Evolutionary conservation across 2,888 invertebrate species (phyloP).

Genomic region (Trachelus troglodyta): DNA sequence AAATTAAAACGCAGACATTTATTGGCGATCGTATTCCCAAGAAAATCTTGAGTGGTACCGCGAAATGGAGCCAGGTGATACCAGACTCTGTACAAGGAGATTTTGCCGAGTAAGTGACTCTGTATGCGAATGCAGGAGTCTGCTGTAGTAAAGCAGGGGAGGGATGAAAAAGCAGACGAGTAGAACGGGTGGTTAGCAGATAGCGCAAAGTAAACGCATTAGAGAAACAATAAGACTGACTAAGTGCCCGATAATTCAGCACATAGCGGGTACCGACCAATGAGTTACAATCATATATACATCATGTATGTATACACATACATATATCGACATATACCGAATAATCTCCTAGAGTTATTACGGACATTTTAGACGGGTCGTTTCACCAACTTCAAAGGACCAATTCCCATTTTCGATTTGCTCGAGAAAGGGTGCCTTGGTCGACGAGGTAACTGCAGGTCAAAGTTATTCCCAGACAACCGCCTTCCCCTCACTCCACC

Average conservation of each 20-base stretch:
- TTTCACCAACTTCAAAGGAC: conserved; percentile 61
- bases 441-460: conserved; percentile 25
- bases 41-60: background rate
- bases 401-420: conserved; percentile 63
- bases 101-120: background rate
- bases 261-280: background rate
- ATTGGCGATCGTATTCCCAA: conserved; percentile 27
- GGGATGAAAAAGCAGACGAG: background rate
- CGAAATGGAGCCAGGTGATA: background rate
- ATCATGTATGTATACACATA: background rate
- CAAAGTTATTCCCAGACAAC: conserved; percentile 35
- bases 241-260: background rate
- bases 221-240: background rate
- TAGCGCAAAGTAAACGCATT: background rate
- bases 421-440: conserved; percentile 16
- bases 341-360: conserved; percentile 49
- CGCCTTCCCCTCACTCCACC: conserved; percentile 30
- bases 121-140: background rate
- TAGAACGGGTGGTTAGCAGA: too few species aligned
- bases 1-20: conserved; percentile 35
- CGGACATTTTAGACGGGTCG: conserved; percentile 55
- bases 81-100: background rate
- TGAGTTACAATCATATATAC: background rate
- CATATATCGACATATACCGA: background rate
- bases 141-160: background rate